A percentile compares a stretch with the other conserved stretches of the same genome.
Evolutionary conservation across 2,113 vertebrate genomes (phyloP).

Genomic region (Siphamia tubifer): DNA sequence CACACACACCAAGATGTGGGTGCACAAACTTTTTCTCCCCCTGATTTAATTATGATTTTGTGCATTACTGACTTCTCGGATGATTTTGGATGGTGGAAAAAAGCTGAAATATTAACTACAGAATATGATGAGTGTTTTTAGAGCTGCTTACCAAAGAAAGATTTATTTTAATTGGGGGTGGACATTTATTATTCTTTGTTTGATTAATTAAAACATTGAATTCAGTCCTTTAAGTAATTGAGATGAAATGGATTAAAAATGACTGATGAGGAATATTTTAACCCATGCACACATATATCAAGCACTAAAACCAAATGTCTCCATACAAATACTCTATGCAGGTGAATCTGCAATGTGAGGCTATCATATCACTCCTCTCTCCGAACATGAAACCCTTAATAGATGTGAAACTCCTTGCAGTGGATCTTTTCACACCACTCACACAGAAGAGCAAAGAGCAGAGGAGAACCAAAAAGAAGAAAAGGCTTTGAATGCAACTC

Average conservation of each 20-base stretch:
- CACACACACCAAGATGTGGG: not conserved
- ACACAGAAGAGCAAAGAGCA: constrained; percentile 41
- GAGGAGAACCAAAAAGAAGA: constrained; percentile 4
- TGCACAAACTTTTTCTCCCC: constrained; percentile 6
- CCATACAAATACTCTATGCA: constrained; percentile 55
- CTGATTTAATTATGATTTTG: constrained; percentile 52
- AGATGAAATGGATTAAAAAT: not conserved
- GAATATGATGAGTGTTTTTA: constrained; percentile 88
- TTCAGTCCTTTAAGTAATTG: too few species aligned
- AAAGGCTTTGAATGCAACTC: not conserved
- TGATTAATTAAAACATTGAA: too few species aligned
- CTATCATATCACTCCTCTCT: constrained; percentile 63
- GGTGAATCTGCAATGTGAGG: constrained; percentile 60
- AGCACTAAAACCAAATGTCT: constrained; percentile 25
- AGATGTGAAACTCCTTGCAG: constrained; percentile 52
- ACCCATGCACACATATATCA: too few species aligned
- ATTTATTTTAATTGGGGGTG: constrained; percentile 6
- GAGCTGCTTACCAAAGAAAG: constrained; percentile 41
- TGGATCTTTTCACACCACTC: constrained; percentile 60
- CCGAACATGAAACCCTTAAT: constrained; percentile 59
- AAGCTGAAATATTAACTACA: constrained; percentile 88
- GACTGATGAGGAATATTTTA: too few species aligned
- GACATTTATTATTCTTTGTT: not conserved
- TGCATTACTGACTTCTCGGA: constrained; percentile 13
- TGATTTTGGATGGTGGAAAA: constrained; percentile 21